Evolutionary conservation across 2,888 invertebrate species (phyloP).

Genomic region (Scaptomyza cyrtandrae): DNA sequence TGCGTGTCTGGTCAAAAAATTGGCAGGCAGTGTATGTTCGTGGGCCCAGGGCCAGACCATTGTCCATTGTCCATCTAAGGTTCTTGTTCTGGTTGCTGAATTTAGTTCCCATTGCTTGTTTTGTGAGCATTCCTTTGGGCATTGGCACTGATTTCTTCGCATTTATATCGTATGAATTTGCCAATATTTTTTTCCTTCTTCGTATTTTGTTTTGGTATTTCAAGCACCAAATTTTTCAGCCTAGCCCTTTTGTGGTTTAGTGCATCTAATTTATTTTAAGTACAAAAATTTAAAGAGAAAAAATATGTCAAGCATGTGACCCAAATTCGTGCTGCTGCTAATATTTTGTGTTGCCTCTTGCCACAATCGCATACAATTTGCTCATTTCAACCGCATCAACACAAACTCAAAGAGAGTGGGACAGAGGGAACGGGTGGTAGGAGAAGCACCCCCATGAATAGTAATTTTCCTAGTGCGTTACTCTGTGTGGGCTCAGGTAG

Average conservation of each 20-base stretch:
- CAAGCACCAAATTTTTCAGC: slow-evolving; percentile 2
- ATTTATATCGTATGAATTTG: slow-evolving; percentile 59
- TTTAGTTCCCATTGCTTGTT: slow-evolving; percentile 44
- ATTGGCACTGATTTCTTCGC: slow-evolving; percentile 76
- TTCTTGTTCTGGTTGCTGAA: slow-evolving; percentile 22
- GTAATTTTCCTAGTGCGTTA: slow-evolving; percentile 77
- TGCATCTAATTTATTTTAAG: slow-evolving; percentile 77
- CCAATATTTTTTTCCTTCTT: background rate
- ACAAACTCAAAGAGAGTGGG: slow-evolving; percentile 38
- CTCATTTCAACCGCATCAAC: slow-evolving; percentile 73
- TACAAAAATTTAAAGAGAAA: slow-evolving; percentile 46
- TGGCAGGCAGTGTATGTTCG: slow-evolving; percentile 38
- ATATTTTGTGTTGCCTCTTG: slow-evolving; percentile 29
- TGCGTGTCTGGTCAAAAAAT: slow-evolving; percentile 79
- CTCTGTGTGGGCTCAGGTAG: slow-evolving; percentile 68
- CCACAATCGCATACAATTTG: slow-evolving; percentile 79
- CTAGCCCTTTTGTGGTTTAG: slow-evolving; percentile 62
- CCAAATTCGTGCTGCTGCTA: slow-evolving; percentile 61
- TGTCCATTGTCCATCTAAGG: slow-evolving; percentile 52
- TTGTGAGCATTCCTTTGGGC: slow-evolving; percentile 68
- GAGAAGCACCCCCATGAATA: slow-evolving; percentile 73
- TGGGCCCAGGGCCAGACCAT: slow-evolving; percentile 53
- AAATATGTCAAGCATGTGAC: slow-evolving; percentile 66
- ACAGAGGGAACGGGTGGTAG: background rate
- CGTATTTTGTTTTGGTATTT: slow-evolving; percentile 34